Base-by-base conservation (phyloP, 1,140 invertebrate genomes). In the Ptiloglossa arizonensis region DNA sequence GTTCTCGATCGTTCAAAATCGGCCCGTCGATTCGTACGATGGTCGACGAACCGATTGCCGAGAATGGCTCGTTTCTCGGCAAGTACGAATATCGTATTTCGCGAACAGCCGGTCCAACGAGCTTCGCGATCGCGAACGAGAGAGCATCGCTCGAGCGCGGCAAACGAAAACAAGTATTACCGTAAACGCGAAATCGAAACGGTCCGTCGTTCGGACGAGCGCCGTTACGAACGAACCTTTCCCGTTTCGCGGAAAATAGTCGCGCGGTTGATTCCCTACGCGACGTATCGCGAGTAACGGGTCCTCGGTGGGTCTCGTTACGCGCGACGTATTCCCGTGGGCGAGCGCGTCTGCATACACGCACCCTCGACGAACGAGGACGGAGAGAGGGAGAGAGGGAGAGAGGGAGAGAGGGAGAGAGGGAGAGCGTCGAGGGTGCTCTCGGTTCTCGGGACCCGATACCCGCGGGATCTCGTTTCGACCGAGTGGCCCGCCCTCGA, bases 211-310 rank as follows among this genome's bases (percentile, higher is more conserved):
- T 24, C 24, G n/a, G 19, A 8, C 32, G 19, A 60, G 29, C 35
- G 69, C n/a, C 63, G 68, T 59, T 27, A 11, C 17, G 57, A 15
- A 22, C 19, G 57, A 8, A 22, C 2, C 15, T 41, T 41, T 29
- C 63, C 41, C 32, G 46, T 38, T 6, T 38, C 38, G 19, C 9
- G 22, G 60, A 67, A 70, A 24, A 24, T 57, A 41, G 35, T 27
- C 5, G 13, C n/a, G 13, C 6, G 22, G 56, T 54, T 71, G 59
- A 82, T 82, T 78, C 73, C 48, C 80, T 52, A 2, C 38, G 35
- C 48, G 62, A 67, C 80, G 67, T 82, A 82, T 82, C 76, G 71
- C 29, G 38, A 71, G 41, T 64, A 77, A 63, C 60, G 35, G 17
- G 60, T 13, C 60, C 62, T 60, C 29, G 24, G 27, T n/a, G 68